Conservation (phyloP, 2,888 invertebrate species). For the Metallyticus violacea region DNA sequence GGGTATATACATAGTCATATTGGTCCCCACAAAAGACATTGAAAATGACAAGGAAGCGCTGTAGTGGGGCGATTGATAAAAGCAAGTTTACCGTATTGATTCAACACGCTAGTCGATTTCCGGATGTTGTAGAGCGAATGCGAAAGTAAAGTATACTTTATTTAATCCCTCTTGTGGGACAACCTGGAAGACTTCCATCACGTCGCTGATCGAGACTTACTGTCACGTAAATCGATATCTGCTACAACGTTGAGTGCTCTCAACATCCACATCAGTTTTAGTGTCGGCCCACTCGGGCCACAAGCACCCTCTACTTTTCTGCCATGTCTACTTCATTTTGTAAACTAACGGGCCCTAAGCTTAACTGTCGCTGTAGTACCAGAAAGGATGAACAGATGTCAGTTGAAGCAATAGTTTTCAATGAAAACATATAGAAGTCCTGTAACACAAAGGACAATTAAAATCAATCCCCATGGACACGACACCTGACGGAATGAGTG, state of each 20-base stretch:
- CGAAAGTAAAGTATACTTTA: slow-evolving; percentile 5
- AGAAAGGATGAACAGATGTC: not conserved
- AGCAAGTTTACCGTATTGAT: not conserved
- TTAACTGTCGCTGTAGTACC: too few species aligned
- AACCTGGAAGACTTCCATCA: not conserved
- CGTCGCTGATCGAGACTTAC: not conserved
- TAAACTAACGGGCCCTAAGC: too few species aligned
- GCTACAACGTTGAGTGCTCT: not conserved
- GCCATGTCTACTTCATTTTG: not conserved
- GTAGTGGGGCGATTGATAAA: not conserved
- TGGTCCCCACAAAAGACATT: not conserved
- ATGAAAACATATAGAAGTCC: too few species aligned
- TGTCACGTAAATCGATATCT: not conserved
- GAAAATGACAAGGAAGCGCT: not conserved
- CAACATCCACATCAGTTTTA: not conserved
- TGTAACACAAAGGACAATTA: too few species aligned
- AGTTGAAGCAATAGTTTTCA: not conserved
- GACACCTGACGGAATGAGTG: too few species aligned
- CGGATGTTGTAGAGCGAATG: not conserved
- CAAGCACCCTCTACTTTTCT: not conserved
- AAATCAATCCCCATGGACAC: too few species aligned
- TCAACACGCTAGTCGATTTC: not conserved
- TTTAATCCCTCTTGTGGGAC: slow-evolving; percentile 13
- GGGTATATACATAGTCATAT: not conserved
- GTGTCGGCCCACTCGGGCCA: not conserved